Base-by-base conservation (phyloP, 2,888 invertebrate species). In the Ceriagrion tenellum region DNA sequence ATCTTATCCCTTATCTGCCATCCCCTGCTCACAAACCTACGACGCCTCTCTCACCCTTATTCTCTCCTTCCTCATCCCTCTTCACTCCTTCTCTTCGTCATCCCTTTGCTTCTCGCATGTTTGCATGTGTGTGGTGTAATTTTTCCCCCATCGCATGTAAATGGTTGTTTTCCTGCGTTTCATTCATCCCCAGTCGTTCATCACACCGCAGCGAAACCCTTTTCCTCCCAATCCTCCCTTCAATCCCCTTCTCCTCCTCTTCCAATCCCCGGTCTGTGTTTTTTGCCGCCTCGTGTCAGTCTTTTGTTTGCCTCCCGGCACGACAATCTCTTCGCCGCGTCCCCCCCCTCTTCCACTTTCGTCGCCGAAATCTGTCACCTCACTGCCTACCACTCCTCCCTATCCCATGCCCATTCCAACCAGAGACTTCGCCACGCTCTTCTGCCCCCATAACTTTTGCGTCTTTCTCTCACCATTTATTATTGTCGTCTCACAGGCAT, bases 91-190 rank as follows among this genome's bases (percentile, higher is more conserved):
- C 26, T 0, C 89, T 55, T 20, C 40, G n/a, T n/a, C 20, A 20
- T 59, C 18, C 59, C 20, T 59, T 20, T 59, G 20, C 59, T 59
- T 16, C 12, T 20, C 59, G 6, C 59, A 59, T 47, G 47, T 47
- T 47, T n/a, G 30, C 81, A 23, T 69, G 20, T 69, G 69, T 26
- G 69, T 3, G 81, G 30, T 35, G 81, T 81, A 35, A 81, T 81
- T 81, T 47, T 81, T 81, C 16, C 35, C 81, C 35, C 81, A 81
- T 81, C 81, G 10, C 81, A 81, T 81, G 81, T 81, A 81, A 81
- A 81, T 81, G 81, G 81, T 35, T 81, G 81, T 81, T 81, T 81
- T 81, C 81, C 81, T 16, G 13, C 81, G 81, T 35, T 81, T 81
- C 81, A 81, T 81, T 81, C 81, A 81, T 35, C 81, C 81, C 35